Evolutionary conservation across 92 coral and sea anemone species (phyloP).

Genomic region (Epizoanthus ramosus): DNA sequence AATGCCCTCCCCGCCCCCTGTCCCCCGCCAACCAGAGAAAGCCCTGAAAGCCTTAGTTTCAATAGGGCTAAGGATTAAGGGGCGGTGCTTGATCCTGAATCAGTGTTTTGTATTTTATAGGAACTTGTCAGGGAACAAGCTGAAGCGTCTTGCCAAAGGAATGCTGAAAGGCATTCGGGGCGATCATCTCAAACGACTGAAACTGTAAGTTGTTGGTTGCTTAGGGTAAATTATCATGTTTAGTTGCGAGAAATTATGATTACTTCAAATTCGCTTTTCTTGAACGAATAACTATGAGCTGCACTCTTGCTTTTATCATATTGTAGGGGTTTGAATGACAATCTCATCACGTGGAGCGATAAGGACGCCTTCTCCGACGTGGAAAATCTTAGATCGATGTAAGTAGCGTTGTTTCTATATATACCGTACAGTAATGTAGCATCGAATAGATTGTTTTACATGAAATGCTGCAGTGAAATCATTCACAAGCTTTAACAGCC

Average conservation of each 20-base stretch:
- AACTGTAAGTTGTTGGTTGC: constrained; percentile 1
- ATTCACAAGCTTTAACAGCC: no score
- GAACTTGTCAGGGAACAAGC: neutral
- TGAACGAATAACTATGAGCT: neutral
- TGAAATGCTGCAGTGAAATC: no score
- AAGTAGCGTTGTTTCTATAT: neutral
- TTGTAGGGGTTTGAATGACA: neutral
- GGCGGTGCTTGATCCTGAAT: neutral
- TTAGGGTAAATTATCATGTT: neutral
- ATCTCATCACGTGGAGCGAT: neutral
- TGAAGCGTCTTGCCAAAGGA: neutral
- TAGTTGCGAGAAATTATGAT: neutral
- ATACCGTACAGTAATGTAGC: no score
- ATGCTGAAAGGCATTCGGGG: constrained; percentile 17
- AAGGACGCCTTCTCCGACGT: neutral
- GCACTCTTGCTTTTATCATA: neutral
- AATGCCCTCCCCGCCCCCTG: no score
- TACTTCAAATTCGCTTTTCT: no score
- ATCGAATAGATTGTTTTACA: no score
- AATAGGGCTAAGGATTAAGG: no score
- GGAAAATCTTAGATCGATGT: neutral
- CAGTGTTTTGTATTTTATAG: neutral
- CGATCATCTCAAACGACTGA: constrained; percentile 9
- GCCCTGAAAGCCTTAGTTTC: no score
- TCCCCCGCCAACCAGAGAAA: no score